These are phyloP conservation scores for Eonycteris spelaea DNA, from an alignment of 2,113 vertebrate genomes.

Conservation along the genomic window DNA sequence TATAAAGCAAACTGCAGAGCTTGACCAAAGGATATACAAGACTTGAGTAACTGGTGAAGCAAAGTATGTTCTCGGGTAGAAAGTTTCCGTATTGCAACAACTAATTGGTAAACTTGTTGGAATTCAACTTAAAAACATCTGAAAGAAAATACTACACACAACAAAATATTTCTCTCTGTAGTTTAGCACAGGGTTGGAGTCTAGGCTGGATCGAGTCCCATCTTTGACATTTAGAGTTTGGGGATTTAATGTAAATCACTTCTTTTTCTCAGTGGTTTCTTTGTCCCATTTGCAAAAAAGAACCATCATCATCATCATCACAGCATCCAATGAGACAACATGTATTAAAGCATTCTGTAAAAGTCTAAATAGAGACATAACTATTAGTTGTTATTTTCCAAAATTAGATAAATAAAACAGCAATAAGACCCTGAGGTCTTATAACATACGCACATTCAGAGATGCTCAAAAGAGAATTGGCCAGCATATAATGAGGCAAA, in stretches of 20 bases:
- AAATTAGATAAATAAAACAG: neutral
- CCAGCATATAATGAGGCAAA: neutral
- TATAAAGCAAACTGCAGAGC: neutral
- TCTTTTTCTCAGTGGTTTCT: neutral
- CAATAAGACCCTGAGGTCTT: neutral
- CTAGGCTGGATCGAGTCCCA: neutral
- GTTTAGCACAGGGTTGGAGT: neutral
- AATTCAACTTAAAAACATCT: neutral
- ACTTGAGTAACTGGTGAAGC: neutral
- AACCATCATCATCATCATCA: neutral
- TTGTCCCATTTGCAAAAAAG: neutral
- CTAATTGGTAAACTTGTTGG: neutral
- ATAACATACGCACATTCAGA: neutral
- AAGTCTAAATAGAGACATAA: neutral
- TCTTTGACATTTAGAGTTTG: neutral
- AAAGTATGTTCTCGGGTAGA: neutral
- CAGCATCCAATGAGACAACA: neutral
- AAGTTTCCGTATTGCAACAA: neutral
- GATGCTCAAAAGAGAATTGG: neutral
- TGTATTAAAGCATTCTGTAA: neutral
- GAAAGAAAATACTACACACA: neutral
- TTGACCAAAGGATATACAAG: neutral
- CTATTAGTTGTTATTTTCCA: neutral
- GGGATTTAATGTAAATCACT: neutral
- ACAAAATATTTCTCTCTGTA: neutral